Percentiles rank a stretch among this genome's conserved stretches.
Evolutionary conservation across 2,888 invertebrate genomes (phyloP).

Genomic region (Flexamia atlantica): DNA sequence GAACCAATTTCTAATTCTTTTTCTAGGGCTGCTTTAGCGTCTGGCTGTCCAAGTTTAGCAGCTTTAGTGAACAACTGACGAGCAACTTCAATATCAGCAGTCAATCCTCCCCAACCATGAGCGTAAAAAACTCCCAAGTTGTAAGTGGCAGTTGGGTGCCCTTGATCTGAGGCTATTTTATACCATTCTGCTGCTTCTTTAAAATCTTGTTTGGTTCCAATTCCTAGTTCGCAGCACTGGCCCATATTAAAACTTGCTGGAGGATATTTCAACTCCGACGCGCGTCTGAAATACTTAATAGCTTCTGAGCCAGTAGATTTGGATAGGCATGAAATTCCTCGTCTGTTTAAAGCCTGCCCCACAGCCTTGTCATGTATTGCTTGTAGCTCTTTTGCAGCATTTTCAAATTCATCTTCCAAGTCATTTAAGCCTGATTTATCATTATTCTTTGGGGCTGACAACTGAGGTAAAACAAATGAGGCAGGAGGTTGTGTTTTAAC

Average conservation of each 20-base stretch:
- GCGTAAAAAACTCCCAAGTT: conserved; percentile 84
- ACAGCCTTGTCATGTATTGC: conserved; percentile 76
- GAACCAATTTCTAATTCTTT: not conserved
- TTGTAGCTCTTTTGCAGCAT: conserved; percentile 70
- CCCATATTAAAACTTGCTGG: conserved; percentile 83
- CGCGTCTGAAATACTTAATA: conserved; percentile 77
- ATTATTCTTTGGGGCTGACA: conserved; percentile 10
- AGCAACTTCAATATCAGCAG: conserved; percentile 76
- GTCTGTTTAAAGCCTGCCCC: conserved; percentile 80
- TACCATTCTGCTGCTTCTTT: conserved; percentile 82
- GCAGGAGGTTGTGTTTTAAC: conserved; percentile 44
- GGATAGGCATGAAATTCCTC: conserved; percentile 80
- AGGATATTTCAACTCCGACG: conserved; percentile 79
- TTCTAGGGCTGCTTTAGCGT: conserved; percentile 78
- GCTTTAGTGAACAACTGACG: conserved; percentile 78
- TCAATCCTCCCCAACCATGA: conserved; percentile 81
- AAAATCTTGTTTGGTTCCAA: conserved; percentile 80
- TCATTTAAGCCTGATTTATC: not conserved
- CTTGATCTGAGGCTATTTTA: conserved; percentile 79
- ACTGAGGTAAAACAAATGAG: conserved; percentile 42
- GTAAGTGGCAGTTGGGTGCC: conserved; percentile 83
- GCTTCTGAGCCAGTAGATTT: conserved; percentile 79
- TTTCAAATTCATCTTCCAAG: conserved; percentile 66
- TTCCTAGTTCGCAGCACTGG: conserved; percentile 83
- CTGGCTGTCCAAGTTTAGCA: conserved; percentile 78